A percentile compares a stretch with the other conserved stretches of the same genome.
Conservation (phyloP, 2,113 vertebrate species). For the Circaetus cinerascens region DNA sequence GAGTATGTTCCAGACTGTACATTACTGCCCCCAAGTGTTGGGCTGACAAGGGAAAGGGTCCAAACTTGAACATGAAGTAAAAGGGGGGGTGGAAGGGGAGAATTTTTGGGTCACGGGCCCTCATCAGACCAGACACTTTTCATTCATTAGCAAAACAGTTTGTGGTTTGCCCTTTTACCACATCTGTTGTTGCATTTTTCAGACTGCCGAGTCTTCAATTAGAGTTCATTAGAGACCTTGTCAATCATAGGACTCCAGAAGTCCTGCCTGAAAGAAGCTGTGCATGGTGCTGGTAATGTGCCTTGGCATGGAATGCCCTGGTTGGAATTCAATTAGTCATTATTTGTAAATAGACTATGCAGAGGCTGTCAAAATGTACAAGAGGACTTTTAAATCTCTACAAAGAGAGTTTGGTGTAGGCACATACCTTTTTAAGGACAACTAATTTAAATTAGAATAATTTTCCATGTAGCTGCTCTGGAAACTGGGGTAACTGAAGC, state of each 20-base stretch:
- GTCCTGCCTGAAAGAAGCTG: conserved; percentile 6
- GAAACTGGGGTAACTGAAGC: neutral
- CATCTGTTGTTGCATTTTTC: conserved; percentile 49
- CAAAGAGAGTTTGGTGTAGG: neutral
- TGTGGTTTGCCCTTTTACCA: conserved; percentile 48
- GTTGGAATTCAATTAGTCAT: neutral
- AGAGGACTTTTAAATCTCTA: neutral
- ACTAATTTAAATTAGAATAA: neutral
- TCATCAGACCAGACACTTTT: conserved; percentile 28
- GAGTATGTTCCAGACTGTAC: neutral
- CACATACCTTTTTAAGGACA: neutral
- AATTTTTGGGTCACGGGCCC: conserved; percentile 54
- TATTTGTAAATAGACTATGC: neutral
- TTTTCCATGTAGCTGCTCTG: neutral
- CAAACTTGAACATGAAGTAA: neutral
- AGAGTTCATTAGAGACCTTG: conserved; percentile 70
- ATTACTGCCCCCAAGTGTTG: conserved; percentile 12
- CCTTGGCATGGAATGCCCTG: neutral
- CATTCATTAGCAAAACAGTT: conserved; percentile 53
- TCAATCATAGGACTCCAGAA: conserved; percentile 59
- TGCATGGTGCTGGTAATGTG: neutral
- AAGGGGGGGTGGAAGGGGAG: neutral
- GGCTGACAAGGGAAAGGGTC: neutral
- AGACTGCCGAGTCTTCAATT: conserved; percentile 59
- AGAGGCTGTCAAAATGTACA: neutral